Percentiles rank a stretch among this genome's conserved stretches.
These are phyloP conservation scores for Tetragnatha versicolor DNA, from an alignment of 1,140 invertebrate genomes.

Conservation along the genomic window DNA sequence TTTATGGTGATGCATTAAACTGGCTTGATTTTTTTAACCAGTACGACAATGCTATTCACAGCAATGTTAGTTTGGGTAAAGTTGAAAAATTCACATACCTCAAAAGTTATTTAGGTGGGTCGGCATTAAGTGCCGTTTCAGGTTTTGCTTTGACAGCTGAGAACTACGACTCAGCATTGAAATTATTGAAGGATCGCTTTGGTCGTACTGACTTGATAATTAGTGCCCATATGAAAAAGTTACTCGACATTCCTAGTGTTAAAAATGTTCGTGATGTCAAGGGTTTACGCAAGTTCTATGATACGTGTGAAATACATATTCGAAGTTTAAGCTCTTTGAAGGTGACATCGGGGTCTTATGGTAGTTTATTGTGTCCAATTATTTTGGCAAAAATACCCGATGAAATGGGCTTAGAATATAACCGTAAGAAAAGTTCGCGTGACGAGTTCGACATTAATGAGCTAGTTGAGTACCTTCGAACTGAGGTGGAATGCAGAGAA, in stretches of 20 bases:
- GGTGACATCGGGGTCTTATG: neutral
- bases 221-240: constrained; percentile 2
- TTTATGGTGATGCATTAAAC: no score
- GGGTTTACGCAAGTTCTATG: constrained; percentile 2
- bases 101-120: neutral
- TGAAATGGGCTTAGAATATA: neutral
- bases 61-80: neutral
- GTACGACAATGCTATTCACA: neutral
- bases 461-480: neutral
- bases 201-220: neutral
- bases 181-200: neutral
- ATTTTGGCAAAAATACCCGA: neutral
- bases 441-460: neutral
- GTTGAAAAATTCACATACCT: neutral
- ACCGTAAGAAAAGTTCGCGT: neutral
- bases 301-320: constrained; percentile 7
- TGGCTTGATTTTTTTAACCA: neutral
- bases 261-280: neutral
- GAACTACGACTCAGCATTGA: neutral
- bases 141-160: neutral
- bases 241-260: neutral
- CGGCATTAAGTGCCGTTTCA: neutral
- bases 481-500: constrained; percentile 3
- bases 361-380: constrained; percentile 4
- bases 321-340: neutral